phyloP scores from a whole-genome alignment of 2,113 vertebrate species.

The Mohoua ochrocephala region DNA sequence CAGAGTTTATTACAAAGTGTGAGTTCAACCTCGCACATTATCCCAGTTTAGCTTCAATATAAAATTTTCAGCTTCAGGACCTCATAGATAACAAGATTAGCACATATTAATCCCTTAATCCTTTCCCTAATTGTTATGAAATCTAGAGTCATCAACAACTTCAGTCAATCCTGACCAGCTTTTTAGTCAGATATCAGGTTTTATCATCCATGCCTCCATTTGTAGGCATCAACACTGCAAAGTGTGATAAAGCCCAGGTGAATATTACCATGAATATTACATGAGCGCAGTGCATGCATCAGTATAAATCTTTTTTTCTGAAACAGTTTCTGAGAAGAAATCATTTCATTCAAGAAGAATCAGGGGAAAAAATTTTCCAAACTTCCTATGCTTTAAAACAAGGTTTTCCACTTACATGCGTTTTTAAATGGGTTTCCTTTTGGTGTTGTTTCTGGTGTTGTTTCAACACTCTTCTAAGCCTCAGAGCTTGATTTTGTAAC shows the following conservation, averaged over 20 bases:
- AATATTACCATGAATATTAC: background rate
- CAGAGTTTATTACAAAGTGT: background rate
- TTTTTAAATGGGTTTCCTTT: background rate
- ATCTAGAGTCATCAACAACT: background rate
- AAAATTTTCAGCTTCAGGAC: background rate
- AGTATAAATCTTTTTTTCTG: background rate
- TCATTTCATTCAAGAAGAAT: background rate
- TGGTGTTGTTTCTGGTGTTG: background rate
- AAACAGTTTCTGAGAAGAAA: background rate
- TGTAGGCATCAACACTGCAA: background rate
- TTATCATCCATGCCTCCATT: background rate
- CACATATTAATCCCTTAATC: constrained; percentile 15
- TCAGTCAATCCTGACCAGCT: background rate
- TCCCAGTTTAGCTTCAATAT: background rate
- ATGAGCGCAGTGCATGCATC: background rate
- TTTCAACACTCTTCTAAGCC: background rate
- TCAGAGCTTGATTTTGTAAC: background rate
- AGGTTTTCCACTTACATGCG: background rate
- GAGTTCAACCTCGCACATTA: background rate
- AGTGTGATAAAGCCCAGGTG: background rate
- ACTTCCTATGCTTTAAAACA: background rate
- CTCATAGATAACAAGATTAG: constrained; percentile 25
- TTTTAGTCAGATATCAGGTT: background rate
- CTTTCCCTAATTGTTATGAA: constrained; percentile 11
- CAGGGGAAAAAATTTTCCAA: background rate